These are phyloP conservation scores for Ramphastos sulfuratus DNA, from an alignment of 2,113 vertebrate genomes.

Conservation along the genomic window DNA sequence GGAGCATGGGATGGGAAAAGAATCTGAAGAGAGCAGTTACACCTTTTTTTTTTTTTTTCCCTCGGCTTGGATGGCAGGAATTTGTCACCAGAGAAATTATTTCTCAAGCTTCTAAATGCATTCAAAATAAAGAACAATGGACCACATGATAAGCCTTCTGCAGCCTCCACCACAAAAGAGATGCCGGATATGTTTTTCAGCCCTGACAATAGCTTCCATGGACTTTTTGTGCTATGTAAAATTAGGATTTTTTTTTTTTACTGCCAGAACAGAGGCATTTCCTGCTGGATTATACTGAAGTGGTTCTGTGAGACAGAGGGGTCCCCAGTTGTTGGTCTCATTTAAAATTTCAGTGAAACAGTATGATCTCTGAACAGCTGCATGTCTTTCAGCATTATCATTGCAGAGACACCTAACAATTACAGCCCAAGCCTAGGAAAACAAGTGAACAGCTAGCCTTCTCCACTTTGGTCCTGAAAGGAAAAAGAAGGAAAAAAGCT, in stretches of 20 bases:
- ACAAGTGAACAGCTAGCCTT: constrained; percentile 9
- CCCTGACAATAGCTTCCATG: constrained; percentile 41
- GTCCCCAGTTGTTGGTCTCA: constrained; percentile 8
- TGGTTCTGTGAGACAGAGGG: background rate
- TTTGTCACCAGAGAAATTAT: constrained; percentile 38
- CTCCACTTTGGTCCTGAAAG: background rate
- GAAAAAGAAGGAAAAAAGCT: background rate
- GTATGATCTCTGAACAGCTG: constrained; percentile 6
- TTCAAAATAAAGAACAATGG: constrained; percentile 63
- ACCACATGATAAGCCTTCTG: constrained; percentile 53
- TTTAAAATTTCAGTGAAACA: constrained; percentile 13
- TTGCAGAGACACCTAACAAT: background rate
- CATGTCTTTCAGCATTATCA: background rate
- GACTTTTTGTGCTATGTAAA: constrained; percentile 41
- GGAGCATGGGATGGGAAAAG: background rate
- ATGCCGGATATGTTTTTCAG: constrained; percentile 30
- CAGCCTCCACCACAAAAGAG: constrained; percentile 53
- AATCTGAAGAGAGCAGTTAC: background rate
- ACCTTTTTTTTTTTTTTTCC: background rate
- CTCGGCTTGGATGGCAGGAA: background rate
- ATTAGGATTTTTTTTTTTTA: constrained; percentile 26
- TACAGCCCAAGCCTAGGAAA: background rate
- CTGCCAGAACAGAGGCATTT: constrained; percentile 50
- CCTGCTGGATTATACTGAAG: constrained; percentile 30
- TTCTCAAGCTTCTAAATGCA: constrained; percentile 45